These are phyloP conservation scores for Calypte anna DNA, from an alignment of 2,113 vertebrate genomes.

Conservation along the genomic window DNA sequence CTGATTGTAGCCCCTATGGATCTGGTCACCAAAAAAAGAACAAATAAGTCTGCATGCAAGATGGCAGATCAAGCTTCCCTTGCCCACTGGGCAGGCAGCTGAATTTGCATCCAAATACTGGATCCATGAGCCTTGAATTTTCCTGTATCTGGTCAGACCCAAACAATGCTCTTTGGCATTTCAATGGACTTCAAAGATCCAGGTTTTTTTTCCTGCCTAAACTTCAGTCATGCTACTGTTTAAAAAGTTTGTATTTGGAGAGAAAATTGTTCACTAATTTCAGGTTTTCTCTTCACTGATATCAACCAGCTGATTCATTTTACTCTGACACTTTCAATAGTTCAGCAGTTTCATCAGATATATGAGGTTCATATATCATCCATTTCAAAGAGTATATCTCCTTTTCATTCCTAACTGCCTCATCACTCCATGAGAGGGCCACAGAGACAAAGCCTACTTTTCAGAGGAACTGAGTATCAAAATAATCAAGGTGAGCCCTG, in stretches of 20 bases:
- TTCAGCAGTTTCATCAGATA: not conserved
- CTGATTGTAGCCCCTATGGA: rapidly evolving
- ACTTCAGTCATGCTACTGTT: not conserved
- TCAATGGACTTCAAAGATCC: not conserved
- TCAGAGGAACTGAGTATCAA: not conserved
- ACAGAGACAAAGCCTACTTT: not conserved
- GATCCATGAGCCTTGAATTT: not conserved
- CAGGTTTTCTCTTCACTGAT: not conserved
- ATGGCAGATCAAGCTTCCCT: not conserved
- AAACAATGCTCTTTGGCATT: not conserved
- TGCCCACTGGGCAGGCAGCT: not conserved
- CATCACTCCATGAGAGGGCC: not conserved
- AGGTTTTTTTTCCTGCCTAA: not conserved
- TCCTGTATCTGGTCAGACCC: not conserved
- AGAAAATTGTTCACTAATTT: not conserved
- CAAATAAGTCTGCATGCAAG: not conserved
- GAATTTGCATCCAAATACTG: not conserved
- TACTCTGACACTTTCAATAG: not conserved
- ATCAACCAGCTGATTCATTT: not conserved
- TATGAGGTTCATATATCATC: not conserved
- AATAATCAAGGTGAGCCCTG: not conserved
- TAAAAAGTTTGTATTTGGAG: not conserved
- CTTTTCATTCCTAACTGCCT: not conserved
- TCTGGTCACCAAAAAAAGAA: not conserved
- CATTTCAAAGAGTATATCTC: not conserved